Evolutionary conservation across 1,140 invertebrate genomes (phyloP), one percentile per base, ranked within the genome.

Genomic region (Drosophila tristis): DNA sequence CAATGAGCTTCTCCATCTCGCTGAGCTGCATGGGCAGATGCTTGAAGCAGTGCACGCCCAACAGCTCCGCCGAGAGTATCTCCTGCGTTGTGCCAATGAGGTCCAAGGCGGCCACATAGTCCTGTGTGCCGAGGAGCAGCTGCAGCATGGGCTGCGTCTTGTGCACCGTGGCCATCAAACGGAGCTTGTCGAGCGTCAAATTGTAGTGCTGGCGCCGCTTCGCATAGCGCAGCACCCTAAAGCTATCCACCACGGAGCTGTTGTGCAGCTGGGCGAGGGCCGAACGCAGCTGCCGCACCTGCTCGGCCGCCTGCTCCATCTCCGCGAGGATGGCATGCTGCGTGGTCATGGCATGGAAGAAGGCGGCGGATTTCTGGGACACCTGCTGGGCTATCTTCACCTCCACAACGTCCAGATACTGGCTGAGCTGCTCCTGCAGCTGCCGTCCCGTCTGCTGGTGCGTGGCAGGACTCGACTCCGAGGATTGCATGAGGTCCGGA

Each of bases 131-230:
- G 15, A 99, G 93, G 9, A 99, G 93, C 45, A 98, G 93, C 91
- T 99, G 98, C 84, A 99, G 97, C 90, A 98, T 99, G 3, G 98
- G 97, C 92, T 99, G 99, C 49, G 98, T 99, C 93, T 99, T 98
- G 92, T 99, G 96, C 5, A 99, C 97, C 1, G 97, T 98, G 26
- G 96, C 95, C 96, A 99, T 99, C 53, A 99, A 92, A 92, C 98
- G 97, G 20, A 99, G 93, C 93, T 98, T 95, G 73, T 96, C 95
- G 80, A 95, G 92, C 1, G 96, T 94, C 72, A 94, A 85, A 45
- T 93, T 92, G 35, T 95, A 93, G 92, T 96, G 96, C 16, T 93
- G 93, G 71, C 94, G 93, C 2, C 94, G 94, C 82, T 94, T 93
- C 23, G 95, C 94, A 54, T 95, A 93, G 64, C 94, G 94, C 76